These are phyloP conservation scores for Tragopan temminckii DNA, from an alignment of 2,797 vertebrate species.

Conservation along the genomic window DNA sequence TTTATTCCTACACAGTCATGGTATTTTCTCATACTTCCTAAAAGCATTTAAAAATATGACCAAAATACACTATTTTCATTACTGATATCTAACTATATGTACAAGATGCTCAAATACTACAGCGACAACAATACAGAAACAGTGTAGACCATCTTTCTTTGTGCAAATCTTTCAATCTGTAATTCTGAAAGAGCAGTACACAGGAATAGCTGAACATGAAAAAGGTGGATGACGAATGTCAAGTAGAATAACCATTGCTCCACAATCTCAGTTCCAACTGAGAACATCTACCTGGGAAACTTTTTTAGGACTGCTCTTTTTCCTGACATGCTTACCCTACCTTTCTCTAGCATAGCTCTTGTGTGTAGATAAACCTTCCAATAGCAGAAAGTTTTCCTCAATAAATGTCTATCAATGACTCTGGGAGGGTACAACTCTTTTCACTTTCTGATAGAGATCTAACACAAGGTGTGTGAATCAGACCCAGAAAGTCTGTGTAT, in stretches of 20 bases:
- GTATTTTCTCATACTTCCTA: background rate
- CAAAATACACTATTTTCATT: background rate
- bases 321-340: background rate
- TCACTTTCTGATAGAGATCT: background rate
- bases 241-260: background rate
- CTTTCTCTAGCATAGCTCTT: background rate
- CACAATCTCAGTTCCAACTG: background rate
- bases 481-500: background rate
- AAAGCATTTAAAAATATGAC: rapidly evolving
- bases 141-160: background rate
- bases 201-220: background rate
- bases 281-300: background rate
- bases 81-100: background rate
- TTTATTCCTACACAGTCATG: background rate
- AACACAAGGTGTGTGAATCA: background rate
- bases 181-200: background rate
- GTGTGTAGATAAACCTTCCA: background rate
- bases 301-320: background rate
- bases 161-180: background rate
- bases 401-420: background rate
- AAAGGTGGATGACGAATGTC: background rate
- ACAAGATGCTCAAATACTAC: background rate
- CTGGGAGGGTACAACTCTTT: background rate
- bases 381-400: background rate
- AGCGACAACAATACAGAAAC: background rate